Base-by-base conservation (phyloP, 2,797 vertebrate genomes). In the Fistularia commersonii region DNA sequence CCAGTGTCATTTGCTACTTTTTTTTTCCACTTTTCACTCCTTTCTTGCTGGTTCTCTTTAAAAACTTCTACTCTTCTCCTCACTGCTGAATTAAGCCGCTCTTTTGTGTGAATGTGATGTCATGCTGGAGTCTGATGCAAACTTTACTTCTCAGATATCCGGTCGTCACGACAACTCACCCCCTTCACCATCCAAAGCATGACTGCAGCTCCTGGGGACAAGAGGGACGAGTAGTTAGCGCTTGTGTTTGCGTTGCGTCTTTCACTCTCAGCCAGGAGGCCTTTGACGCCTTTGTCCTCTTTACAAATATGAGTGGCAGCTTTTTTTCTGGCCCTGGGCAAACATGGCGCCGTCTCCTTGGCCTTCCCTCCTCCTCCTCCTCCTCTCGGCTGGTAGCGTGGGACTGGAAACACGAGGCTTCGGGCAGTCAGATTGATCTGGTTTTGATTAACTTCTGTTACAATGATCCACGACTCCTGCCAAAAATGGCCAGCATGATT, bases 231-330 rank as follows among this genome's bases (percentile, higher is more conserved):
- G 56, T 74, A 51, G 52, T 35, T 35, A 67, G 53, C 60, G 67
- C 66, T 81, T 75, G 69, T 80, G 74, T 82, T 79, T 76, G 73
- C 45, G 54, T 66, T 71, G 46, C 32, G 46, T 66, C 81, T 80
- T 84, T 84, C 66, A 85, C 66, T 49, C 11, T 61, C 38, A 74
- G 78, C 81, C 82, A 83, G 66, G 50, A 41, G 41, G 54, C 56
- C 77, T 23, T 23, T 15, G 63, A 10, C 14, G 51, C 66, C 72
- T 84, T 79, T 83, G 76, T 84, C 57, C 66, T 71, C 77, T 68
- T 57, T 62, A 47, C 71, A 77, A 74, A 81, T 79, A 80, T 83
- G 83, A 84, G 69, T 76, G 70, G 60, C 82, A 77, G 69, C 42
- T 71, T 61, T 73, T 73, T 78, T 71, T 64, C 41, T 59, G 23